Conservation (phyloP, 2,888 invertebrate species). For the Pyrrhosoma nymphula region DNA sequence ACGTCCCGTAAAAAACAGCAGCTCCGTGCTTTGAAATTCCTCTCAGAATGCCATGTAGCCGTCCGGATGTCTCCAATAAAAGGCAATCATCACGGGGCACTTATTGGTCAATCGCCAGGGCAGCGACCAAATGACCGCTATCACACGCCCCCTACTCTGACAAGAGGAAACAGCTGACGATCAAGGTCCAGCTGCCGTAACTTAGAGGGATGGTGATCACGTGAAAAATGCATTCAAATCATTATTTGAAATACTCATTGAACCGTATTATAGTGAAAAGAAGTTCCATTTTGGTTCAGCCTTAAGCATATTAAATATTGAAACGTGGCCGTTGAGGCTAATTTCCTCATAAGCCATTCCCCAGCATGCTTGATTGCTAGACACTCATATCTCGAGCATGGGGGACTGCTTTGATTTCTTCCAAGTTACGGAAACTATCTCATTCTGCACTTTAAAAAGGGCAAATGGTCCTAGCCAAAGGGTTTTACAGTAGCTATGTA, state of each 20-base stretch:
- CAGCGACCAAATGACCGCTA: not conserved
- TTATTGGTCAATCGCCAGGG: slow-evolving; percentile 27
- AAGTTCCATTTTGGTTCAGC: not conserved
- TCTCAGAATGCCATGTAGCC: not conserved
- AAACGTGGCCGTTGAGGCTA: not conserved
- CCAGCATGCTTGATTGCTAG: not conserved
- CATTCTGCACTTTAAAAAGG: too few relatives aligned
- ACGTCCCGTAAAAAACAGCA: too few relatives aligned
- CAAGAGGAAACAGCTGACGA: not conserved
- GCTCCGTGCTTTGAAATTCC: not conserved
- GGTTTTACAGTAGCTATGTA: too few relatives aligned
- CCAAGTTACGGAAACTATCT: too few relatives aligned
- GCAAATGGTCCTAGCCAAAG: too few relatives aligned
- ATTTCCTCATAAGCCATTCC: not conserved
- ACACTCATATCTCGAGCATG: too few relatives aligned
- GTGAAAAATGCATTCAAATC: not conserved
- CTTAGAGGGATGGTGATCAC: not conserved
- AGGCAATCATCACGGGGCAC: not conserved
- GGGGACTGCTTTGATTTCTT: too few relatives aligned
- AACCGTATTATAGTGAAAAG: not conserved
- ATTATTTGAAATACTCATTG: not conserved
- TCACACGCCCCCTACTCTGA: not conserved
- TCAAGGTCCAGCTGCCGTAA: not conserved
- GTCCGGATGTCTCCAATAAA: slow-evolving; percentile 7
- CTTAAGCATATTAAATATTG: not conserved